phyloP scores from a whole-genome alignment of 2,888 invertebrate genomes.

The Leptopilina drosophilae region DNA sequence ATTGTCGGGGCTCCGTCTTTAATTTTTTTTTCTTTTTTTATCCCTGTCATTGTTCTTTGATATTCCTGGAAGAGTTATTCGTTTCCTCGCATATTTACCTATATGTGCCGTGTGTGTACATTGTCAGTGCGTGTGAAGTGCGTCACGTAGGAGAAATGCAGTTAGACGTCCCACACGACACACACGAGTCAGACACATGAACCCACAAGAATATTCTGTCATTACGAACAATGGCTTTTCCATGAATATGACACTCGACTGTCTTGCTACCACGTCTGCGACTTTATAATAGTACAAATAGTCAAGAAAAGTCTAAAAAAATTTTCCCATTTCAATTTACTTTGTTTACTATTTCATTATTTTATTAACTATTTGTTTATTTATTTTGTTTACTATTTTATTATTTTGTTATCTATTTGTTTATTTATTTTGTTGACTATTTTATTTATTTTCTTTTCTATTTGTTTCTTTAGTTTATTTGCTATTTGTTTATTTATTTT shows the following conservation, averaged over 20 bases:
- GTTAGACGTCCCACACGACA: conserved; percentile 68
- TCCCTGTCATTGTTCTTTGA: conserved; percentile 25
- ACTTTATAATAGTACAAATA: neutral
- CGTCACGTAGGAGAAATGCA: conserved; percentile 72
- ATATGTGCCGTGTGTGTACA: conserved; percentile 43
- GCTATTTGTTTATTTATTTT: too few relatives aligned
- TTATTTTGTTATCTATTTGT: too few relatives aligned
- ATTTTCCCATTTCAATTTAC: neutral
- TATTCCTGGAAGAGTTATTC: conserved; percentile 29
- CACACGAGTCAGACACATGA: conserved; percentile 45
- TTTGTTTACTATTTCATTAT: too few relatives aligned
- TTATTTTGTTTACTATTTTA: too few relatives aligned
- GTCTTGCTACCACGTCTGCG: conserved; percentile 5
- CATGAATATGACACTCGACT: conserved; percentile 44
- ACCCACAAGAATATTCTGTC: conserved; percentile 55
- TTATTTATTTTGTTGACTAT: too few relatives aligned
- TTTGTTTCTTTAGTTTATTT: too few relatives aligned
- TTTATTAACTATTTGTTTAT: too few relatives aligned
- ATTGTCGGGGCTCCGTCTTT: neutral
- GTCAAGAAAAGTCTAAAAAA: neutral
- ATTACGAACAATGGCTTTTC: conserved; percentile 59
- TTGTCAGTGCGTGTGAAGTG: conserved; percentile 55
- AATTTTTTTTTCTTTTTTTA: neutral
- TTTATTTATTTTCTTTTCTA: too few relatives aligned
- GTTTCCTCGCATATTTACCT: conserved; percentile 16